Conservation (phyloP, 2,888 invertebrate genomes). For the Papilio elwesi region DNA sequence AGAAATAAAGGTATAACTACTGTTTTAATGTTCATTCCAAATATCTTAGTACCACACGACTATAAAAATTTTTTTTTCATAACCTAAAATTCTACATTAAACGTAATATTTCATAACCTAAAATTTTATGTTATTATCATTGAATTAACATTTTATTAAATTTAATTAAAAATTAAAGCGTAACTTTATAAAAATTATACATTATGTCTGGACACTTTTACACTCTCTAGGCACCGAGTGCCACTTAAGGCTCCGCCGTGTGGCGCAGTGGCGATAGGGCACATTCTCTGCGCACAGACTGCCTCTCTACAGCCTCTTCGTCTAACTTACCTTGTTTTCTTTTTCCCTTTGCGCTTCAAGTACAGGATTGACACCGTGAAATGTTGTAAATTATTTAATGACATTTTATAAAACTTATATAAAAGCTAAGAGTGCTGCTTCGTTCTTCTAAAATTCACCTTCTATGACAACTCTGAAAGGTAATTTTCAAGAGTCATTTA, state of each 20-base stretch:
- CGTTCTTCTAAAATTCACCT: no score
- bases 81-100: no score
- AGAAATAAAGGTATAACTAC: no score
- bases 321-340: conserved; percentile 32
- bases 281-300: conserved; percentile 22
- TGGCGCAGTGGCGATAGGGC: conserved; percentile 32
- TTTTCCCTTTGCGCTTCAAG: conserved; percentile 28
- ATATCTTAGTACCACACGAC: no score
- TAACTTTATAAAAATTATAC: not conserved
- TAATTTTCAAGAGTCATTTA: no score
- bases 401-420: not conserved
- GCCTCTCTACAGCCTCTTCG: conserved; percentile 23
- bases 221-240: conserved; percentile 6
- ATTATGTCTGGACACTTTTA: conserved; percentile 30
- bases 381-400: conserved; percentile 22
- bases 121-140: not conserved
- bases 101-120: no score
- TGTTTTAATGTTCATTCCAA: no score
- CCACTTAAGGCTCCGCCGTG: conserved; percentile 20
- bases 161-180: not conserved
- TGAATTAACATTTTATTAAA: not conserved
- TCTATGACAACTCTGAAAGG: no score
- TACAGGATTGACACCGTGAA: conserved; percentile 24
- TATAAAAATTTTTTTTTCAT: no score
- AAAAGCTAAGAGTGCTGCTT: no score